A percentile compares a stretch with the other conserved stretches of the same genome.
These are phyloP conservation scores for Callipepla squamata DNA, from an alignment of 2,113 vertebrate species.

Conservation along the genomic window DNA sequence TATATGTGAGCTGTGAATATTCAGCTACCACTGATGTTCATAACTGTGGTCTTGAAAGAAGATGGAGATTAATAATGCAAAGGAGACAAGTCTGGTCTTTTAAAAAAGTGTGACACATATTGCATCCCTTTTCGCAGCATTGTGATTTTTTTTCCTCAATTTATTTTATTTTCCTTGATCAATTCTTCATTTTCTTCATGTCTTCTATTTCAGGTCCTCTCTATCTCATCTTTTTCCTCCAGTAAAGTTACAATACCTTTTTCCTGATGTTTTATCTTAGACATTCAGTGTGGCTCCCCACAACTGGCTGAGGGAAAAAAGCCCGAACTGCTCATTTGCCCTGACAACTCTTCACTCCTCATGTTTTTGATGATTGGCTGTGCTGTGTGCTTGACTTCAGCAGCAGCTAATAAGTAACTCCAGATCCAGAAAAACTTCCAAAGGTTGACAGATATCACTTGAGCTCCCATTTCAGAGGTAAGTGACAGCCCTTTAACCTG, in stretches of 20 bases:
- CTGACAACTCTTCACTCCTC: slow-evolving; percentile 1
- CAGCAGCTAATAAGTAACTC: slow-evolving; percentile 50
- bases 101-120: not conserved
- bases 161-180: not conserved
- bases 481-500: slow-evolving; percentile 26
- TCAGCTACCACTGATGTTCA: not conserved
- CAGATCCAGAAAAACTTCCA: slow-evolving; percentile 17
- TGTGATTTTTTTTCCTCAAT: not conserved
- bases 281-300: not conserved
- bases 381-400: slow-evolving; percentile 7
- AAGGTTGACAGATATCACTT: slow-evolving; percentile 17
- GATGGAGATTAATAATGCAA: not conserved
- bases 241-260: not conserved
- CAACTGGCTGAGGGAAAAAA: not conserved
- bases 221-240: not conserved
- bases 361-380: not conserved
- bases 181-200: not conserved
- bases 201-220: not conserved
- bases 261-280: slow-evolving; percentile 19
- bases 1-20: not conserved
- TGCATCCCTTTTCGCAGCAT: not conserved
- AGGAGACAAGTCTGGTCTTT: not conserved
- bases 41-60: not conserved
- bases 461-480: slow-evolving; percentile 12
- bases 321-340: not conserved